Conservation (phyloP, 2,797 vertebrate genomes). For the Lepus townsendii region DNA sequence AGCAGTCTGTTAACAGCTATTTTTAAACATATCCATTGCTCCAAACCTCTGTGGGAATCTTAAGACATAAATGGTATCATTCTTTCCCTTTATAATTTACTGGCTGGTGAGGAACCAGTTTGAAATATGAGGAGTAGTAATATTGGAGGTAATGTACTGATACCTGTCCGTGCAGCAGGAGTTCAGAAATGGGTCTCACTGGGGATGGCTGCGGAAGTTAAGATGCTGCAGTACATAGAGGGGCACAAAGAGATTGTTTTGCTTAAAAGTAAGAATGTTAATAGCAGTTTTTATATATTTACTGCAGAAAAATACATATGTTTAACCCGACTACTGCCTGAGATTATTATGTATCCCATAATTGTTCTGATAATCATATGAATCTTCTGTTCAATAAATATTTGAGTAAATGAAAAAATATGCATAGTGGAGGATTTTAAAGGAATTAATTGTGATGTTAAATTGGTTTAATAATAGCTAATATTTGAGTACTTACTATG, state of each 20-base stretch:
- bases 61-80: background rate
- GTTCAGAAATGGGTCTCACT: background rate
- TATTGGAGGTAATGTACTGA: background rate
- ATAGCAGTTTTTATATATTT: background rate
- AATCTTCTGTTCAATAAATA: background rate
- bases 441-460: background rate
- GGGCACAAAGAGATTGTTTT: background rate
- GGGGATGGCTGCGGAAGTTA: background rate
- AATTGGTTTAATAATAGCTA: background rate
- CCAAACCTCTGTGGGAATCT: background rate
- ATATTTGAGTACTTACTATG: background rate
- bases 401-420: conserved; percentile 31
- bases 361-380: background rate
- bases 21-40: conserved; percentile 24
- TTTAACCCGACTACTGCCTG: background rate
- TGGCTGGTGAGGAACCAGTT: conserved; percentile 6
- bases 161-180: background rate
- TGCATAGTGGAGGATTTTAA: background rate
- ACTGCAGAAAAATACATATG: background rate
- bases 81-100: background rate
- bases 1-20: background rate
- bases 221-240: background rate
- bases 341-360: background rate
- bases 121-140: background rate
- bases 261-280: background rate